phyloP scores from a whole-genome alignment of 2,797 vertebrate species.

The Muscicapa comitata region DNA sequence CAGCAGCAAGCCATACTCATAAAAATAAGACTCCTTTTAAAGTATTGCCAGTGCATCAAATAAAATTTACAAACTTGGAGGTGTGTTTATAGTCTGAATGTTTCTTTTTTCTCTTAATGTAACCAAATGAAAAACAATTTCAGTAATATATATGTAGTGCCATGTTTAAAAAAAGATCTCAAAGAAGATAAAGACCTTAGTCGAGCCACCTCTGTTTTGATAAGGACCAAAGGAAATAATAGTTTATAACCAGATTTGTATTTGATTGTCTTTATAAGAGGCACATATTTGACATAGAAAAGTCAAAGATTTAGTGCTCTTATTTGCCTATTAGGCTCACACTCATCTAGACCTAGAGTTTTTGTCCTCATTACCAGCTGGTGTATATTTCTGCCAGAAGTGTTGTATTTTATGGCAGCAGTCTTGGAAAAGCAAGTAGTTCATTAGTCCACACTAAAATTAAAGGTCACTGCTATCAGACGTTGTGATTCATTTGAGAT shows the following conservation, averaged over 20 bases:
- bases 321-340: neutral
- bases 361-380: neutral
- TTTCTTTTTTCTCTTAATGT: neutral
- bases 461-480: neutral
- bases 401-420: neutral
- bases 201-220: neutral
- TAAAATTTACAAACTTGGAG: neutral
- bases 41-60: neutral
- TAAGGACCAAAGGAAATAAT: neutral
- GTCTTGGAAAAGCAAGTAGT: neutral
- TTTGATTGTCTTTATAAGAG: neutral
- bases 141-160: neutral
- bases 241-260: neutral
- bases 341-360: neutral
- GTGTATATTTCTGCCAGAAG: neutral
- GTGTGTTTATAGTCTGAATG: neutral
- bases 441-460: neutral
- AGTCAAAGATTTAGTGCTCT: neutral
- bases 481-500: neutral
- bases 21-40: neutral
- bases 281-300: neutral
- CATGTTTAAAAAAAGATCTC: neutral
- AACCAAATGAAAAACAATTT: neutral
- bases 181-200: neutral
- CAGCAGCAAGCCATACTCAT: neutral